phyloP scores from a whole-genome alignment of 2,113 vertebrate genomes.

The Micromys minutus region DNA sequence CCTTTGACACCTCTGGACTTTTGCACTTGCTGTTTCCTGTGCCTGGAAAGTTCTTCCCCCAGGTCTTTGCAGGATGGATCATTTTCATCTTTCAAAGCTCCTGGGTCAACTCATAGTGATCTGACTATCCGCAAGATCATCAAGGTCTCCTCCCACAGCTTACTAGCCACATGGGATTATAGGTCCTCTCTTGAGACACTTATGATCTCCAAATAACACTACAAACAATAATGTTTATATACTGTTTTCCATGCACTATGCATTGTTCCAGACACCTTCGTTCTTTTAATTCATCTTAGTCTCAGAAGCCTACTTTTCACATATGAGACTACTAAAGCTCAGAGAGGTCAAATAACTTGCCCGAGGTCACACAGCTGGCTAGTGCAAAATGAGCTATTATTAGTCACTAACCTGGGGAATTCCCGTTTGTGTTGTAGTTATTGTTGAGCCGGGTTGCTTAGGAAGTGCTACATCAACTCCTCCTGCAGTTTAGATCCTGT shows the following conservation, averaged over 20 bases:
- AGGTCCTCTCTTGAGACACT: neutral
- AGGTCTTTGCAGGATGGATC: neutral
- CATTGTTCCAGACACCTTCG: slow-evolving; percentile 14
- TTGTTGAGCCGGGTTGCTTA: slow-evolving; percentile 71
- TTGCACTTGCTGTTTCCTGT: neutral
- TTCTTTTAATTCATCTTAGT: slow-evolving; percentile 9
- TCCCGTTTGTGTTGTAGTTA: slow-evolving; percentile 66
- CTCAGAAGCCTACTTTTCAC: slow-evolving; percentile 10
- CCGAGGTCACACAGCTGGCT: slow-evolving; percentile 11
- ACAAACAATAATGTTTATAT: neutral
- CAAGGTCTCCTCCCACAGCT: neutral
- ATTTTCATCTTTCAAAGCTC: slow-evolving; percentile 43
- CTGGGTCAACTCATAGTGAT: neutral
- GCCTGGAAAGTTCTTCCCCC: slow-evolving; percentile 22
- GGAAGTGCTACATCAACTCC: slow-evolving; percentile 73
- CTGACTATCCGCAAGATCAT: neutral
- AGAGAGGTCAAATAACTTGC: slow-evolving; percentile 54
- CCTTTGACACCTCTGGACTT: neutral
- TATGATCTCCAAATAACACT: slow-evolving; percentile 22
- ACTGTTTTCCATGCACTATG: neutral
- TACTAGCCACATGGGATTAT: neutral
- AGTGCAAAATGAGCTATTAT: slow-evolving; percentile 60
- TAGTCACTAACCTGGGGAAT: slow-evolving; percentile 47
- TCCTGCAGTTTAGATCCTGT: slow-evolving; percentile 60
- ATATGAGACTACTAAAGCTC: slow-evolving; percentile 23